Base-by-base conservation (phyloP, 2,797 vertebrate species). In the Glossophaga mutica region DNA sequence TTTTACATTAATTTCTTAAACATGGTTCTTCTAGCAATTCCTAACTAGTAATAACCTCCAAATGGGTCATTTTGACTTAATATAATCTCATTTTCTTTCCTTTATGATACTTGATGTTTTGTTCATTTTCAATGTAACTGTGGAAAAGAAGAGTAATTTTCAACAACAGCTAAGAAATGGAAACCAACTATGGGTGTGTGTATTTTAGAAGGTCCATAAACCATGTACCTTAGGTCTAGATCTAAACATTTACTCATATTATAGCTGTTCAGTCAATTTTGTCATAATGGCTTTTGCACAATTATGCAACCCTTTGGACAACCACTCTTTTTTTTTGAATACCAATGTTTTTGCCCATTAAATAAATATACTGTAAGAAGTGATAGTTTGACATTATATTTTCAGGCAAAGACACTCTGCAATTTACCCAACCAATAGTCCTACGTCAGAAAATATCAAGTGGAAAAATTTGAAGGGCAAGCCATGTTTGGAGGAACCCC, bases 1-100 rank as follows among this genome's bases (percentile, higher is more conserved):
- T 68, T 97, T 88, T 97, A 90, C 77, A 89, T 97, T 96, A 77
- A 96, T 96, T 98, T 97, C 92, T 97, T 96, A 97, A 97, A 65
- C 92, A 3, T 90, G 95, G 85, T 95, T 98, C 93, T 96, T 96
- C 91, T 95, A 96, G 90, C 57, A 98, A 97, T 97, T 97, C 71
- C 91, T 97, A 87, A 95, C 86, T 77, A 93, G 57, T 62, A 65
- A 96, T 96, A 92, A 97, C 6, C 59, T 97, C 94, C 91, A 94
- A 97, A 97, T 96, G 77, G 87, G 91, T 98, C 78, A 91, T 97
- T 98, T 95, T 96, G 90, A 83, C 84, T 98, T 97, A 96, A 98
- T 96, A 96, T 96, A 97, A 97, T 96, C 90, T 95, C 52, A 73
- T 18, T 78, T 94, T 55, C 65, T 96, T 91, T 10, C n/a, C 62